These are phyloP conservation scores for Erpobdella octoculata DNA, from an alignment of 2,888 invertebrate species.

Conservation along the genomic window DNA sequence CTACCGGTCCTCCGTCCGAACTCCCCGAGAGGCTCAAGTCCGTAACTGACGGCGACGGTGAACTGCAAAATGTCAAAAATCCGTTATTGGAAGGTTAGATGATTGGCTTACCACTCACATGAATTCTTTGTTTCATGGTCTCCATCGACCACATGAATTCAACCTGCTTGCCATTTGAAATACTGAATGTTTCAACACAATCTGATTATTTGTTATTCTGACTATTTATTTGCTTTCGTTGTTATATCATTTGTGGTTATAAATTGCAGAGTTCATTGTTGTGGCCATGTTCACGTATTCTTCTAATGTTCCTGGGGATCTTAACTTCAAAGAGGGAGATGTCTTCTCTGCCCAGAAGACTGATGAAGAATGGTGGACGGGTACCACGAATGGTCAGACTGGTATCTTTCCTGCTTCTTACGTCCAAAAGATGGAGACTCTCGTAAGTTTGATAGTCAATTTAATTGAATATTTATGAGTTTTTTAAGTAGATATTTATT, in stretches of 20 bases:
- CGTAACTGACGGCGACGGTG: not conserved
- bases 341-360: conserved; percentile 75
- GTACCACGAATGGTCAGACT: conserved; percentile 64
- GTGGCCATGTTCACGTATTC: conserved; percentile 47
- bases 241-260: not conserved
- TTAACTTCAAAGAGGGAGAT: conserved; percentile 77
- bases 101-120: not conserved
- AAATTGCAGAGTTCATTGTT: conserved; percentile 30
- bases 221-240: not conserved
- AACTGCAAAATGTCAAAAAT: not conserved
- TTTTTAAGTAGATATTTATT: too few species aligned
- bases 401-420: conserved; percentile 98
- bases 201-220: not conserved
- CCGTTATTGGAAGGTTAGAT: not conserved
- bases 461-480: not conserved
- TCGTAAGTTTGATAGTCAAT: conserved; percentile 9
- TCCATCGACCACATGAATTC: not conserved
- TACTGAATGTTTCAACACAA: not conserved
- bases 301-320: conserved; percentile 71
- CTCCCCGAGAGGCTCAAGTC: not conserved
- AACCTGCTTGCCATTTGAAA: not conserved
- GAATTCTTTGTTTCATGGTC: not conserved
- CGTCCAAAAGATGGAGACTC: conserved; percentile 54
- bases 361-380: conserved; percentile 99
- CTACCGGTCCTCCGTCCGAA: not conserved